These are phyloP conservation scores for Cardinalis cardinalis DNA, from an alignment of 2,113 vertebrate species.

Conservation along the genomic window DNA sequence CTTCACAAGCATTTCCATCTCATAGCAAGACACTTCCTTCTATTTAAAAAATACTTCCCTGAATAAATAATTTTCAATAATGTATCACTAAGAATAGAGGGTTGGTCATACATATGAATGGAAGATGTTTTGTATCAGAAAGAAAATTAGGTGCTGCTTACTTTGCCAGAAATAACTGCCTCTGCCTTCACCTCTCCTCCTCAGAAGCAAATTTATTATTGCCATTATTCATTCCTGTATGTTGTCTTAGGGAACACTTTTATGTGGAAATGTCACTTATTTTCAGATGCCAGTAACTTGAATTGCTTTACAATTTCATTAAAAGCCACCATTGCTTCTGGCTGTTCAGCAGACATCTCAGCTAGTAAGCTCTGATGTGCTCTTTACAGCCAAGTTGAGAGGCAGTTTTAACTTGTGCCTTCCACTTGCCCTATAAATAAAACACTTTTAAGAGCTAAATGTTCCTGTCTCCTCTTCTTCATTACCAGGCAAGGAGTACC, in stretches of 20 bases:
- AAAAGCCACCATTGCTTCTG: conserved; percentile 16
- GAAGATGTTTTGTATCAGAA: neutral
- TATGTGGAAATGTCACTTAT: conserved; percentile 42
- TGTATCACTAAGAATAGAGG: neutral
- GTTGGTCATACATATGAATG: conserved; percentile 1
- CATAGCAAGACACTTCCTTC: neutral
- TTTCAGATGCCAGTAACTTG: conserved; percentile 27
- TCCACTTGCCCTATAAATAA: conserved; percentile 18
- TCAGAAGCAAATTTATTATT: conserved; percentile 37
- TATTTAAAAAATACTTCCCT: neutral
- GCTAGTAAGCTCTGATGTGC: conserved; percentile 7
- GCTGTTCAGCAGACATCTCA: conserved; percentile 14
- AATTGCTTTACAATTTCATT: conserved; percentile 47
- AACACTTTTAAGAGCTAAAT: conserved; percentile 15
- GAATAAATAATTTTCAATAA: conserved; percentile 9
- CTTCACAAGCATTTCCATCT: neutral
- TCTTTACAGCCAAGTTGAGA: conserved; percentile 10
- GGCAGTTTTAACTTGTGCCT: conserved; percentile 5
- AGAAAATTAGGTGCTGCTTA: conserved; percentile 23
- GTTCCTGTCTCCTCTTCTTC: neutral
- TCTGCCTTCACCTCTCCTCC: neutral
- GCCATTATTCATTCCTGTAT: conserved; percentile 19
- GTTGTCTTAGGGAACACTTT: conserved; percentile 17
- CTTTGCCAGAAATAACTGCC: conserved; percentile 19
- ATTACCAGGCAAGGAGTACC: neutral